phyloP scores from a whole-genome alignment of 2,797 vertebrate genomes.

The Benthosema pterotum region DNA sequence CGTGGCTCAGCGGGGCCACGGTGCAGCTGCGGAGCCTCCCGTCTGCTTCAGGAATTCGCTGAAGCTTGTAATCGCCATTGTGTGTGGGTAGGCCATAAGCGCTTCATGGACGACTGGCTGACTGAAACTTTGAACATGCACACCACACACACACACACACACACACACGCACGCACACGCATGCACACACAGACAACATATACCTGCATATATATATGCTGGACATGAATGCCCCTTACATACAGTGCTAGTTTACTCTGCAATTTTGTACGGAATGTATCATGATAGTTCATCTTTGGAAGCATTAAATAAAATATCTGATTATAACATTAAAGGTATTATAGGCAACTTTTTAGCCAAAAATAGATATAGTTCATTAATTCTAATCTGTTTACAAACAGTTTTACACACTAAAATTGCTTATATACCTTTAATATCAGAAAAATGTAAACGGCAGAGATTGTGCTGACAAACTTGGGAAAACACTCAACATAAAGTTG shows the following conservation, averaged over 20 bases:
- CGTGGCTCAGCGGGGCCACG: background rate
- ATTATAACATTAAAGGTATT: no score
- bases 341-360: no score
- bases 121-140: conserved; percentile 87
- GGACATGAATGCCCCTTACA: conserved; percentile 1
- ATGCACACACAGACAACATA: background rate
- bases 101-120: conserved; percentile 82
- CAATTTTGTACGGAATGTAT: no score
- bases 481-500: no score
- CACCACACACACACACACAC: conserved; percentile 61
- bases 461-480: no score
- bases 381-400: no score
- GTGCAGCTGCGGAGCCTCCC: conserved; percentile 90
- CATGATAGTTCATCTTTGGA: no score
- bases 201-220: background rate
- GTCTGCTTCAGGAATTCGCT: conserved; percentile 90
- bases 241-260: background rate
- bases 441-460: no score
- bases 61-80: conserved; percentile 96
- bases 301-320: no score
- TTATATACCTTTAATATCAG: no score
- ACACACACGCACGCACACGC: background rate
- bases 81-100: conserved; percentile 86
- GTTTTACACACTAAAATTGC: no score
- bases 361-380: no score